These are phyloP conservation scores for Anser cygnoides DNA, from an alignment of 2,113 vertebrate genomes.

Conservation along the genomic window DNA sequence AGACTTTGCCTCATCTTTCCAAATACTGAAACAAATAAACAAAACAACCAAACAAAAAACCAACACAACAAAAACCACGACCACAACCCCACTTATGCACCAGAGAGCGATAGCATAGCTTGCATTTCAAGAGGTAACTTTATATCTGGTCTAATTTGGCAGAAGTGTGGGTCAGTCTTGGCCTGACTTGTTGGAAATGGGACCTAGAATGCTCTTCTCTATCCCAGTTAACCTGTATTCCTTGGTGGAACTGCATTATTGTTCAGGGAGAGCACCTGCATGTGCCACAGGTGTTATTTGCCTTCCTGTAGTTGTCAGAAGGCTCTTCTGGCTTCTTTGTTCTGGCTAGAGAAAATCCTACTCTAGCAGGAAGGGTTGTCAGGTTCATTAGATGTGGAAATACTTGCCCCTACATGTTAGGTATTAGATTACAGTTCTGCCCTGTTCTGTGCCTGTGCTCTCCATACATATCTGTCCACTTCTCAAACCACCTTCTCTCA, in stretches of 20 bases:
- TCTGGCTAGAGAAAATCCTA: neutral
- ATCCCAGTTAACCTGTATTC: no score
- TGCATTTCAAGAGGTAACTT: no score
- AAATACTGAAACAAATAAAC: neutral
- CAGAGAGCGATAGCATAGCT: no score
- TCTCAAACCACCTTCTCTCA: neutral
- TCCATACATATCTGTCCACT: neutral
- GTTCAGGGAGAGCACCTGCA: neutral
- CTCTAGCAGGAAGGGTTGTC: neutral
- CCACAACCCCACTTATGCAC: no score
- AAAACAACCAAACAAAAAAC: no score
- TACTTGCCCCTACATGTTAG: neutral
- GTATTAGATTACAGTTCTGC: neutral
- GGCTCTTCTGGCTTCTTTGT: neutral
- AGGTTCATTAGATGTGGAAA: neutral
- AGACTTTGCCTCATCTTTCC: neutral
- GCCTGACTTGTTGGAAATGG: no score
- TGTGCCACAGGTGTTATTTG: rapidly evolving
- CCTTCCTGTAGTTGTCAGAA: neutral
- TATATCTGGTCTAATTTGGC: no score
- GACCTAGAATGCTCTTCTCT: neutral
- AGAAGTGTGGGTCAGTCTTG: neutral
- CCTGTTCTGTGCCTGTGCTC: neutral
- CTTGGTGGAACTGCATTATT: neutral
- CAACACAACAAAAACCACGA: neutral